Evolutionary conservation across 2,113 vertebrate species (phyloP).

Genomic region (Hippocampus abdominalis): DNA sequence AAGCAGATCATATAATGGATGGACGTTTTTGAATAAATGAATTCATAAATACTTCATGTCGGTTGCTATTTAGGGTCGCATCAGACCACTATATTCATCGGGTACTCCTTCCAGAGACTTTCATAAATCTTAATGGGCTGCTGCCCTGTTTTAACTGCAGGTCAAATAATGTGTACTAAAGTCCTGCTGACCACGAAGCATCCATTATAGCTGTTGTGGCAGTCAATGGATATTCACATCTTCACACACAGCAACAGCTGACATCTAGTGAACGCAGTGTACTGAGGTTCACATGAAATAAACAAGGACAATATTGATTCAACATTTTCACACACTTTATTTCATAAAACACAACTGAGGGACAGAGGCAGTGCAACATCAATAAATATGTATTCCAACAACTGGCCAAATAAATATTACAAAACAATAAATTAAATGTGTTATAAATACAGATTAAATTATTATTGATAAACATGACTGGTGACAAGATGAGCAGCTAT

Average conservation of each 20-base stretch:
- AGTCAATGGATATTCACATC: background rate
- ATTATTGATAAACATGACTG: background rate
- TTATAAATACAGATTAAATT: conserved; percentile 1
- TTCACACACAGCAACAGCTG: background rate
- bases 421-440: background rate
- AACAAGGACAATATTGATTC: background rate
- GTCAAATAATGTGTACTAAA: background rate
- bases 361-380: conserved; percentile 49
- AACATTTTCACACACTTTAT: conserved; percentile 41
- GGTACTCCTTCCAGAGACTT: background rate
- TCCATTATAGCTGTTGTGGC: background rate
- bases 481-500: background rate
- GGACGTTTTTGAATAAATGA: no score
- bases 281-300: background rate
- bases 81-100: background rate
- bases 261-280: conserved; percentile 48
- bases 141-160: background rate
- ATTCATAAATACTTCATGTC: no score
- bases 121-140: background rate
- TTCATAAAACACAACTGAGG: conserved; percentile 33
- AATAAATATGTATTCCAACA: conserved; percentile 56
- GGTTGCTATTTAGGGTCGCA: no score
- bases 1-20: no score
- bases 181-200: background rate
- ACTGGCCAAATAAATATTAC: conserved; percentile 51